Evolutionary conservation across 2,113 vertebrate genomes (phyloP), one percentile per base, ranked within the genome.

Genomic region (Xenopus laevis): DNA sequence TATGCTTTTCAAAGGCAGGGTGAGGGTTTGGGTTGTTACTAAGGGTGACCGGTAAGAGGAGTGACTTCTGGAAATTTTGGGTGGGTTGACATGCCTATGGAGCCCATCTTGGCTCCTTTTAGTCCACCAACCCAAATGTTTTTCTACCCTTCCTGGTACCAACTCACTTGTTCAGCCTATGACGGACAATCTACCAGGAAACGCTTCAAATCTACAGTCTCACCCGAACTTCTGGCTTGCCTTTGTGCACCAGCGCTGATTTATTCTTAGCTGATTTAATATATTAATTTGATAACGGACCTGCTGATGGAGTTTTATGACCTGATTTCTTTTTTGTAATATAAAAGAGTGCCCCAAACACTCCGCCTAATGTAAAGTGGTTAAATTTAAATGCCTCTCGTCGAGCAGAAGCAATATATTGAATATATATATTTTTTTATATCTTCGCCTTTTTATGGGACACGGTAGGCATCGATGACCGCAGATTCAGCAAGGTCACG

Each of bases 401-500:
- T 75, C 58, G 60, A 45, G 50, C 27, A 20, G 17, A 68, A 68
- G 65, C 50, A 68, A 75, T 62, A 67, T 68, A 74, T 60, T 21
- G 68, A 63, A 65, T 73, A 66, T 58, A 57, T 65, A 20, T 66
- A 15, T 66, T 58, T 65, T 53, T 66, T 13, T 68, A 18, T 58
- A 10, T 61, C 47, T 50, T 50, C 12, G 47, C 47, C 33, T 50
- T 16, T 68, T 75, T 61, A 75, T 68, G 61, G 45, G 27, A 68
- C 73, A 13, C 65, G 10, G 58, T 59, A 75, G 65, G 40, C 73
- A 62, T 58, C 65, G 40, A 59, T 62, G 58, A 62, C 65, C 65
- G 65, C 45, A 18, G 57, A 70, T 70, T 16, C 63, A 62, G 52
- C 66, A 77, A 77, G 74, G 66, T 77, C 65, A 75, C 13, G 45